Evolutionary conservation across 2,888 invertebrate species (phyloP).

Genomic region (Tipula unca): DNA sequence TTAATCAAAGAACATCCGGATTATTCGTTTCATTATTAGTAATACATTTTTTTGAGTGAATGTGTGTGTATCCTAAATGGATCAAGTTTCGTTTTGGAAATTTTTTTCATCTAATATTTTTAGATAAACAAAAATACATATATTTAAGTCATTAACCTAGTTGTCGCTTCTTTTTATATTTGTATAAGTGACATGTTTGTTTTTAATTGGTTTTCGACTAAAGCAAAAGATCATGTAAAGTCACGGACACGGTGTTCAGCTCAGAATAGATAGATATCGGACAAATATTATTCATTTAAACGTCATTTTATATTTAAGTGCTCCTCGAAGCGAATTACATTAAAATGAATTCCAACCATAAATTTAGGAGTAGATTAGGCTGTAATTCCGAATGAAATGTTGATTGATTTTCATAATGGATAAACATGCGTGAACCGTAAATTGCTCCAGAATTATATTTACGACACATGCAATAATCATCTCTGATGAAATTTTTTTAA

Average conservation of each 20-base stretch:
- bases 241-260: background rate
- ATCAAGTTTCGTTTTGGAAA: background rate
- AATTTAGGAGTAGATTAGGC: background rate
- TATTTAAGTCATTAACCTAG: constrained; percentile 2
- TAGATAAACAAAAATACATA: background rate
- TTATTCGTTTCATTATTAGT: background rate
- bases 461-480: background rate
- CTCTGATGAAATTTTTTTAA: background rate
- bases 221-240: background rate
- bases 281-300: background rate
- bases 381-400: background rate
- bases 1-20: background rate
- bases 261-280: background rate
- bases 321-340: background rate
- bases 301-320: background rate
- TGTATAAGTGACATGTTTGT: background rate
- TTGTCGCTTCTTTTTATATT: background rate
- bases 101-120: background rate
- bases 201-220: background rate
- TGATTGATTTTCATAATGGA: background rate
- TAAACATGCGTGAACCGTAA: background rate
- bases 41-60: background rate
- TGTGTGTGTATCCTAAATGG: background rate
- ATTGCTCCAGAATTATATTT: background rate
- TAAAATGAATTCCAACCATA: background rate